These are phyloP conservation scores for Aphelinus certus DNA, from an alignment of 1,140 invertebrate species.

Conservation along the genomic window DNA sequence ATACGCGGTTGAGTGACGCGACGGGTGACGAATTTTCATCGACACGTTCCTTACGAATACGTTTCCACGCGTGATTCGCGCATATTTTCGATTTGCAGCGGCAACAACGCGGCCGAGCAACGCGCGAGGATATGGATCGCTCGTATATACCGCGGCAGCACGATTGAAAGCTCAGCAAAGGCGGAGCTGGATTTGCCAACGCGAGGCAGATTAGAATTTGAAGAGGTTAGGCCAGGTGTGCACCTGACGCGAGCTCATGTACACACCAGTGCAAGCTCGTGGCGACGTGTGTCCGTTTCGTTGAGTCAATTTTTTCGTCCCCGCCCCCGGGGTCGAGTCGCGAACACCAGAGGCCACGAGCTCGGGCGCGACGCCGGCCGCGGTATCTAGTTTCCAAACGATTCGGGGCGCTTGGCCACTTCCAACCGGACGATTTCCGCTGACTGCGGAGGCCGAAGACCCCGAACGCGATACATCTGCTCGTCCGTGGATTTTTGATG, in stretches of 20 bases:
- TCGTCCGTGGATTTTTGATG: too few relatives aligned
- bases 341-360: too few relatives aligned
- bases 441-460: not conserved
- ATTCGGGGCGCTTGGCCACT: not conserved
- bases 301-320: not conserved
- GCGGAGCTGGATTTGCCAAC: not conserved
- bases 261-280: not conserved
- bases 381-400: constrained; percentile 9
- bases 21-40: too few relatives aligned
- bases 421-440: not conserved
- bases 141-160: too few relatives aligned
- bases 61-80: too few relatives aligned
- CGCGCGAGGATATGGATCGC: too few relatives aligned
- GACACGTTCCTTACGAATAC: too few relatives aligned
- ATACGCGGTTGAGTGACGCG: too few relatives aligned
- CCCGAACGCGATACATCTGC: too few relatives aligned
- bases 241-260: not conserved
- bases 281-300: not conserved
- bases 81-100: too few relatives aligned
- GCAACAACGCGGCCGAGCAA: too few relatives aligned
- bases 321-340: not conserved
- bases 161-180: not conserved
- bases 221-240: not conserved
- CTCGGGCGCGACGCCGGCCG: not conserved
- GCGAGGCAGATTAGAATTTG: not conserved